These are phyloP conservation scores for Zaprionus bogoriensis DNA, from an alignment of 2,888 invertebrate species.

Conservation along the genomic window DNA sequence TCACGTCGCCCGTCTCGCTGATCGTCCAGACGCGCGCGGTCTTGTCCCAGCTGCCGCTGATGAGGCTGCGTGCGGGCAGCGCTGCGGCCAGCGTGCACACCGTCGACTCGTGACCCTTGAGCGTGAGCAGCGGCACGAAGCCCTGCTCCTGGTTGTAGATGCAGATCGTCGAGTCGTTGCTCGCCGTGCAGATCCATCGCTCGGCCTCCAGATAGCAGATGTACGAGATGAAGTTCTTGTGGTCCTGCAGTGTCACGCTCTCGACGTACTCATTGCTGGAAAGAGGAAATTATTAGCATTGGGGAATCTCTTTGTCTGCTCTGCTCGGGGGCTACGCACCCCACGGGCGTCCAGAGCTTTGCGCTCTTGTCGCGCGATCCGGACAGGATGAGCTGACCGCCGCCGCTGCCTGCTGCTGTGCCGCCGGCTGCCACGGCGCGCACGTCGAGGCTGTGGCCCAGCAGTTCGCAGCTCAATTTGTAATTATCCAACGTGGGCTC, in stretches of 20 bases:
- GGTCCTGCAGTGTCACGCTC: constrained; percentile 89
- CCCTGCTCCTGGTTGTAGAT: constrained; percentile 90
- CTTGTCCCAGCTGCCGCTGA: constrained; percentile 97
- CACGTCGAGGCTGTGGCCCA: constrained; percentile 93
- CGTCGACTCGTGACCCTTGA: constrained; percentile 87
- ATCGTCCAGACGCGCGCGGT: constrained; percentile 93
- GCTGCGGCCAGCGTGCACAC: constrained; percentile 84
- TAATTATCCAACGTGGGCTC: constrained; percentile 84
- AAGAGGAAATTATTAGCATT: no score
- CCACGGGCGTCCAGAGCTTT: constrained; percentile 92
- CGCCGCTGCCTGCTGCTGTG: constrained; percentile 85
- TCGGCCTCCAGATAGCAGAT: constrained; percentile 90
- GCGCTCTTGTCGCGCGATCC: constrained; percentile 95
- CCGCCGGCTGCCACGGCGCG: constrained; percentile 86
- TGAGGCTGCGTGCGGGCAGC: constrained; percentile 84
- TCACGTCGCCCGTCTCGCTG: constrained; percentile 84
- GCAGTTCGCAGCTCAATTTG: constrained; percentile 90
- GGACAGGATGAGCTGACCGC: constrained; percentile 89
- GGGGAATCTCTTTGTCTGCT: background rate
- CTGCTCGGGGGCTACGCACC: constrained; percentile 83
- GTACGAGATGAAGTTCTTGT: constrained; percentile 92
- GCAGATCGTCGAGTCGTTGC: constrained; percentile 93
- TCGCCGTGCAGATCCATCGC: constrained; percentile 92
- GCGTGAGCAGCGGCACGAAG: constrained; percentile 86
- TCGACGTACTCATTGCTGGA: constrained; percentile 87